Base-by-base conservation (phyloP, 2,113 vertebrate genomes). In the Tauraco erythrolophus region DNA sequence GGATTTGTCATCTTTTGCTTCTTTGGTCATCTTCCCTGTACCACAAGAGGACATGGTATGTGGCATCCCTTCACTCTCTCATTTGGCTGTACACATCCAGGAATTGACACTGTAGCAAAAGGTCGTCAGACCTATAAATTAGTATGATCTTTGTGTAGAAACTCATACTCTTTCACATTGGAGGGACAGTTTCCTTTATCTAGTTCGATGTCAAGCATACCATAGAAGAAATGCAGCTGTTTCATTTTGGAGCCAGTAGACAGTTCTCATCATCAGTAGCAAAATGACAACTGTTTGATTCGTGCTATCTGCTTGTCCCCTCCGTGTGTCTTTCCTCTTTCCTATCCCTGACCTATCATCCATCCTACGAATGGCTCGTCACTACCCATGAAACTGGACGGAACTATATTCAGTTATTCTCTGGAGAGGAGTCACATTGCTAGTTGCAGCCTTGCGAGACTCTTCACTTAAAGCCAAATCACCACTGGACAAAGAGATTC, bases 211-310 rank as follows among this genome's bases (percentile, higher is more conserved):
- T 58, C 75, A 11, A 88, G 46, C 62, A 90, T 70, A 68, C 37
- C 62, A 23, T 0, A 84, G 56, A 75, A 89, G 61, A 94, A 95
- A 78, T 68, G 72, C 72, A 94, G 76, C 56, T 91, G 79, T 74
- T 96, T 81, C 8, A 13, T 87, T 95, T 80, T 74, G 79, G 65
- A 95, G 45, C 79, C 93, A 89, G 50, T 43, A 77, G 50, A 61
- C 75, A 68, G 30, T 24, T 92, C 51, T 54, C 58, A 81, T 7
- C 54, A 86, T 2, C 62, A 70, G 71, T 4, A 81, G 61, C 64
- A 84, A 91, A 91, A 69, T 45, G 62, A 84, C 89, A 86, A 68
- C 58, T 76, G 65, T 79, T 93, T 51, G 58, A 56, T 58, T 71
- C 1, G 1, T 45, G 51, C 18, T 92, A 11, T 74, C 60, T 88